These are phyloP conservation scores for Sclerodermus sp. DNA, from an alignment of 2,888 invertebrate species.

Conservation along the genomic window DNA sequence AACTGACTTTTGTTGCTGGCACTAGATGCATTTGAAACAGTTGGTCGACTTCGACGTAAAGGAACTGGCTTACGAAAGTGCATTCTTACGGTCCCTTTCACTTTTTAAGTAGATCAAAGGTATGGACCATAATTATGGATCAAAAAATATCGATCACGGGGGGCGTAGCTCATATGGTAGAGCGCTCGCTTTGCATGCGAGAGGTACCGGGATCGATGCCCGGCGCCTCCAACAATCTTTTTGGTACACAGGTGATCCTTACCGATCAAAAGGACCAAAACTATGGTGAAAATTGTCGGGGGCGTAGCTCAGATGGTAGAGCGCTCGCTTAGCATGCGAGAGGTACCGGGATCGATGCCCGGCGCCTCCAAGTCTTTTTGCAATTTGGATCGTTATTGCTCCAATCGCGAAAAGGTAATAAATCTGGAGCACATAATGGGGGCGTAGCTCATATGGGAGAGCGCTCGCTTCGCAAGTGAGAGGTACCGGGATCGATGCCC, in stretches of 20 bases:
- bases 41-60: too few relatives aligned
- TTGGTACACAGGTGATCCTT: background rate
- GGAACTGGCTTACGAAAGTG: too few relatives aligned
- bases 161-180: constrained; percentile 51
- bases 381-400: too few relatives aligned
- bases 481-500: too few relatives aligned
- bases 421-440: too few relatives aligned
- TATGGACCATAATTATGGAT: background rate
- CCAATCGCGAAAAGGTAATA: too few relatives aligned
- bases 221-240: constrained; percentile 37
- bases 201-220: constrained; percentile 50
- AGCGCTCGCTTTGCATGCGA: constrained; percentile 51
- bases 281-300: constrained; percentile 19
- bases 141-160: constrained; percentile 22
- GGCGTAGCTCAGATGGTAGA: constrained; percentile 51
- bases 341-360: constrained; percentile 49
- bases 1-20: too few relatives aligned
- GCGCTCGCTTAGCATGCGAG: constrained; percentile 51
- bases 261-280: background rate
- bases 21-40: too few relatives aligned
- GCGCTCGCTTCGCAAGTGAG: too few relatives aligned
- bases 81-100: too few relatives aligned
- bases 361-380: constrained; percentile 33
- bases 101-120: too few relatives aligned
- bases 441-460: too few relatives aligned